phyloP scores from a whole-genome alignment of 2,797 vertebrate species.

The Periophthalmus magnuspinnatus region DNA sequence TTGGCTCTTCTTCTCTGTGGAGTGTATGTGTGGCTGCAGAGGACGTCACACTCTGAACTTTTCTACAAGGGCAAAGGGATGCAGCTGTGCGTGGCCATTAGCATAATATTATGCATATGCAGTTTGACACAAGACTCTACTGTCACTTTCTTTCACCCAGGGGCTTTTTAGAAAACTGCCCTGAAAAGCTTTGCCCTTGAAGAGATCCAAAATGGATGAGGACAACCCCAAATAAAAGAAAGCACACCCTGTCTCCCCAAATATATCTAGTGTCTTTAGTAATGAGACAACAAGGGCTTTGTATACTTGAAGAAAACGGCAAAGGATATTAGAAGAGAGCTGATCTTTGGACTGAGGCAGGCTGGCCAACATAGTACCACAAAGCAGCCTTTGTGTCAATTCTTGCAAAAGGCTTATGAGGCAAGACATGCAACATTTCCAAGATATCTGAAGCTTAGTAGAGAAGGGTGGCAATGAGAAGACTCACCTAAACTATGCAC shows the following conservation, averaged over 20 bases:
- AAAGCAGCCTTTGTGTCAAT: slow-evolving; percentile 68
- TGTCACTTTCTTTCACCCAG: slow-evolving; percentile 19
- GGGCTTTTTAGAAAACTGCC: slow-evolving; percentile 4
- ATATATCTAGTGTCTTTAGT: slow-evolving; percentile 1
- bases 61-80: slow-evolving; percentile 44
- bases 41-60: slow-evolving; percentile 36
- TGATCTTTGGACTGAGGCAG: slow-evolving; percentile 55
- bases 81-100: slow-evolving; percentile 44
- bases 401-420: slow-evolving; percentile 60
- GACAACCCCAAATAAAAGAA: slow-evolving; percentile 15
- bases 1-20: slow-evolving; percentile 31
- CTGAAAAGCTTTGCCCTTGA: slow-evolving; percentile 24
- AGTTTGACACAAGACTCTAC: slow-evolving; percentile 32
- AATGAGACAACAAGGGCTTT: slow-evolving; percentile 15
- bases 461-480: slow-evolving; percentile 1
- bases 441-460: slow-evolving; percentile 23
- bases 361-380: slow-evolving; percentile 45
- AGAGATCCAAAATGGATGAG: slow-evolving; percentile 20
- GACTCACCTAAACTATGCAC: background rate
- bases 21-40: slow-evolving; percentile 32
- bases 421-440: slow-evolving; percentile 40
- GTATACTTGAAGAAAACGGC: slow-evolving; percentile 28
- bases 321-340: slow-evolving; percentile 40
- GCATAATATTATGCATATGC: slow-evolving; percentile 45
- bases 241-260: slow-evolving; percentile 6